Conservation (phyloP, 2,113 vertebrate species). For the Theristicus caerulescens region DNA sequence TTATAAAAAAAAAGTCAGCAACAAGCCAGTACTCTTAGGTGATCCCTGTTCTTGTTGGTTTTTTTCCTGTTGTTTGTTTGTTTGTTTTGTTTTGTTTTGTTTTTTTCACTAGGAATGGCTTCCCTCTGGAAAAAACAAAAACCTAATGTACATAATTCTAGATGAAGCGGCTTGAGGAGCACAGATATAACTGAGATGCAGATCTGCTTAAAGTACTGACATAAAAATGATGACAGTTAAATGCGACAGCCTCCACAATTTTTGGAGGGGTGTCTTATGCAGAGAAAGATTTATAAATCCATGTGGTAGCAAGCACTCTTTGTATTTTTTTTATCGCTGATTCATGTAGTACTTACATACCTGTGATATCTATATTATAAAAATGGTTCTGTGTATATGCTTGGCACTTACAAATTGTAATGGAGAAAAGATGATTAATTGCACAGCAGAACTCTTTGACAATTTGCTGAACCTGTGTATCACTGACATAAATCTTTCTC, state of each 20-base stretch:
- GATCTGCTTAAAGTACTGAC: not conserved
- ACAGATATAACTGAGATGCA: not conserved
- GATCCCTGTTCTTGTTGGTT: not conserved
- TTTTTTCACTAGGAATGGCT: not conserved
- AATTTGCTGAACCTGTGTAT: slow-evolving; percentile 64
- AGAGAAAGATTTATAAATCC: not conserved
- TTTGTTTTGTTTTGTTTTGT: no score
- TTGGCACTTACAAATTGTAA: slow-evolving; percentile 31
- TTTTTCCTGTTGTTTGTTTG: no score
- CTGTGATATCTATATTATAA: slow-evolving; percentile 25
- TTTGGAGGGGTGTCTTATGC: not conserved
- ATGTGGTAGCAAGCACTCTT: not conserved
- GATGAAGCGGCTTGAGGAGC: not conserved
- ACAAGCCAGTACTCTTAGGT: not conserved
- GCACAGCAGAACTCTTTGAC: slow-evolving; percentile 41
- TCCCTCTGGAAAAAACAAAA: not conserved
- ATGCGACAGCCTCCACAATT: not conserved
- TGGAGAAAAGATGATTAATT: slow-evolving; percentile 58
- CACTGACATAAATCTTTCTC: slow-evolving; percentile 69
- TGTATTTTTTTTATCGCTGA: not conserved
- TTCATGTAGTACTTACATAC: not conserved
- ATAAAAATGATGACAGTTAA: not conserved
- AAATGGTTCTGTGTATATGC: not conserved
- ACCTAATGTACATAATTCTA: not conserved
- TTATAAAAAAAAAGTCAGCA: not conserved